phyloP scores from a whole-genome alignment of 2,113 vertebrate genomes.

The Perca flavescens region DNA sequence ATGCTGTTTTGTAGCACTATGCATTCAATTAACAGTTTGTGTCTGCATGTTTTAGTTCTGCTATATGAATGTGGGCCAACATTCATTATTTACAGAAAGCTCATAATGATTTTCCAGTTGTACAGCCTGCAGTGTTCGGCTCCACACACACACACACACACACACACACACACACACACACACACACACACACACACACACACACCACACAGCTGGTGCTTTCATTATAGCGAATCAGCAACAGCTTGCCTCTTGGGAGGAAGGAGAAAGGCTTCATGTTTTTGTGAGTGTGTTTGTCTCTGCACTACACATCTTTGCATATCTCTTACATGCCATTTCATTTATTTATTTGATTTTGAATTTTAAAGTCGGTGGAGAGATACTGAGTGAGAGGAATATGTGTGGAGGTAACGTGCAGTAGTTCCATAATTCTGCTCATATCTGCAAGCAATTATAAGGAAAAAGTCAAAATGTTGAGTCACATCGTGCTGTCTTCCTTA shows the following conservation, averaged over 20 bases:
- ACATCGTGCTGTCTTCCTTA: background rate
- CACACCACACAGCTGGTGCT: conserved; percentile 48
- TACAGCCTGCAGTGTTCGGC: conserved; percentile 55
- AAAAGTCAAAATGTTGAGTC: conserved; percentile 7
- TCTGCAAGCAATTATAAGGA: conserved; percentile 23
- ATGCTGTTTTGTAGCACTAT: background rate
- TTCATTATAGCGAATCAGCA: conserved; percentile 53
- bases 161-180: background rate
- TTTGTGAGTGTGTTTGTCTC: background rate
- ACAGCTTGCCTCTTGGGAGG: conserved; percentile 40
- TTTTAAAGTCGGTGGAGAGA: background rate
- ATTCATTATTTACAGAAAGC: conserved; percentile 47
- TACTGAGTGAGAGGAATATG: background rate
- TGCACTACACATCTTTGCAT: background rate
- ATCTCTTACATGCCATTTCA: background rate
- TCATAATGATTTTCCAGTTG: conserved; percentile 67
- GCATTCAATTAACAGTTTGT: background rate
- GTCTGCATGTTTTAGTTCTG: conserved; percentile 24
- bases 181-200: conserved; percentile 2
- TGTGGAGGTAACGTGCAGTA: background rate
- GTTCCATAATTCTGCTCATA: background rate
- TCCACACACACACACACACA: conserved; percentile 37
- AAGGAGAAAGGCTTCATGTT: conserved; percentile 19
- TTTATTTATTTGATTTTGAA: conserved; percentile 4
- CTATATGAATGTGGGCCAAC: conserved; percentile 17